These are phyloP conservation scores for Cacoxenus indagator DNA, from an alignment of 2,888 invertebrate genomes.

Conservation along the genomic window DNA sequence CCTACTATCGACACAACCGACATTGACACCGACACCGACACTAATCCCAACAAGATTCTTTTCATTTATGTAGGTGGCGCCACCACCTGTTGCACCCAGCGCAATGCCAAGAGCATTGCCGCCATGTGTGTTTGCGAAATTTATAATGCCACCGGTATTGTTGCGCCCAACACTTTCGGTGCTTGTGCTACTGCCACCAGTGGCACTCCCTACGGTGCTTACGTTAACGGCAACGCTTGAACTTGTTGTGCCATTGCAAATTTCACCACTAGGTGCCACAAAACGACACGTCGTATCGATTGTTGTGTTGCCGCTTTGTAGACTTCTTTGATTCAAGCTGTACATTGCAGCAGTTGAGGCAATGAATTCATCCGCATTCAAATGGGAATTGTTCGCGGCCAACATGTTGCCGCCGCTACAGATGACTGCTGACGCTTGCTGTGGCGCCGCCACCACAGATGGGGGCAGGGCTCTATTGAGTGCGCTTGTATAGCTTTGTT, in stretches of 20 bases:
- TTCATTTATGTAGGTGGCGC: slow-evolving; percentile 48
- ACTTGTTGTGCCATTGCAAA: slow-evolving; percentile 31
- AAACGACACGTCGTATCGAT: slow-evolving; percentile 33
- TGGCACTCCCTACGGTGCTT: slow-evolving; percentile 24
- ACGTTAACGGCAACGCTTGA: slow-evolving; percentile 14
- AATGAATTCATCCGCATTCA: slow-evolving; percentile 42
- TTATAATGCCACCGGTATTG: slow-evolving; percentile 34
- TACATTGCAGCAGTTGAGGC: slow-evolving; percentile 41
- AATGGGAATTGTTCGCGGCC: slow-evolving; percentile 42
- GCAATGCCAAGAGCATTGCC: slow-evolving; percentile 22
- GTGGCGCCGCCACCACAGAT: slow-evolving; percentile 23
- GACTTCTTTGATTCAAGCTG: slow-evolving; percentile 39
- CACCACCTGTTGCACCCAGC: slow-evolving; percentile 38
- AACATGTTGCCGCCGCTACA: slow-evolving; percentile 47
- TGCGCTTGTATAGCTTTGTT: slow-evolving; percentile 52
- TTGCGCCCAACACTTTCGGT: slow-evolving; percentile 29
- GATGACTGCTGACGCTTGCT: slow-evolving; percentile 45
- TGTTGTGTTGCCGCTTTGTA: slow-evolving; percentile 28
- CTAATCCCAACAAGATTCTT: slow-evolving; percentile 40
- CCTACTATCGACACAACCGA: slow-evolving; percentile 56
- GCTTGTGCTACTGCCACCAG: slow-evolving; percentile 32
- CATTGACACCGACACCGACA: slow-evolving; percentile 41
- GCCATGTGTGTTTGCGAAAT: slow-evolving; percentile 39
- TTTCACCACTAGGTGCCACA: slow-evolving; percentile 37
- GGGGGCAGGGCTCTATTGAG: slow-evolving; percentile 43